These are phyloP conservation scores for Tipula vernalis DNA, from an alignment of 2,888 invertebrate species.

Conservation along the genomic window DNA sequence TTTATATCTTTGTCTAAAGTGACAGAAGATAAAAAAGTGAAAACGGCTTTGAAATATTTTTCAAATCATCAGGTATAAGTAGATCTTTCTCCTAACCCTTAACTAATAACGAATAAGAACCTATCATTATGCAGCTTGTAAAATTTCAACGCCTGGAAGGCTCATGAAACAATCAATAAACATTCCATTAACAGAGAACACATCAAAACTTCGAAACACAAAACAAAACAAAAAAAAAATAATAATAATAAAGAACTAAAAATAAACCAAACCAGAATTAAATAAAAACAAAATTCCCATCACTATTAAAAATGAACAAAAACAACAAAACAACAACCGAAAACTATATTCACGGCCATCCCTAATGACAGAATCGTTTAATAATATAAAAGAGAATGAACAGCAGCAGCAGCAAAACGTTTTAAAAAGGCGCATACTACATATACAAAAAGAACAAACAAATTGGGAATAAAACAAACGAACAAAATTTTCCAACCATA, in stretches of 20 bases:
- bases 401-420: neutral
- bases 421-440: neutral
- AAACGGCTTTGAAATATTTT: too few relatives aligned
- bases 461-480: neutral
- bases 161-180: neutral
- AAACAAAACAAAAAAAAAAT: neutral
- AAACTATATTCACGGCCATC: neutral
- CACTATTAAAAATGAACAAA: neutral
- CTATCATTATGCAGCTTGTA: neutral
- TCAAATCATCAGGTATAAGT: too few relatives aligned
- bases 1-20: too few relatives aligned
- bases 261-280: neutral
- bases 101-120: too few relatives aligned
- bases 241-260: neutral
- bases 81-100: too few relatives aligned
- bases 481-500: neutral
- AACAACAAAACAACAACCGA: neutral
- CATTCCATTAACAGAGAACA: neutral
- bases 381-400: neutral
- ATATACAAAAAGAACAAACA: neutral
- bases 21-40: too few relatives aligned
- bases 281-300: neutral
- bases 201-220: neutral
- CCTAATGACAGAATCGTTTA: constrained; percentile 4
- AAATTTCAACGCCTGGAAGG: neutral